Conservation (phyloP, 2,113 vertebrate species). For the Muntiacus muntjak region DNA sequence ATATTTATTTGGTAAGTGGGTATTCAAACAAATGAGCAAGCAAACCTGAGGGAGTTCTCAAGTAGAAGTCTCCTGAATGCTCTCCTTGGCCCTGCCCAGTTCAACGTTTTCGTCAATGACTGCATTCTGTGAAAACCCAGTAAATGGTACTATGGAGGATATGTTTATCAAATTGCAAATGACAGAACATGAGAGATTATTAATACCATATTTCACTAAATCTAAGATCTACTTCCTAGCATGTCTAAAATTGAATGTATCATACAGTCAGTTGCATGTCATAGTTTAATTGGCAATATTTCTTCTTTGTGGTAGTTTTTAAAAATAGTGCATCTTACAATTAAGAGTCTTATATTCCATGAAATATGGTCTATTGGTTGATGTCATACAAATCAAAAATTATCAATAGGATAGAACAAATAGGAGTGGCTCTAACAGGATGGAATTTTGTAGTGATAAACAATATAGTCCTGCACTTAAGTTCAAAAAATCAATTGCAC, state of each 20-base stretch:
- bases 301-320: background rate
- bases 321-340: background rate
- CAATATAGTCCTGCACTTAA: constrained; percentile 35
- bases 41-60: background rate
- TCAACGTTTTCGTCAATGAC: background rate
- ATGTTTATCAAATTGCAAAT: background rate
- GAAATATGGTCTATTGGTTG: background rate
- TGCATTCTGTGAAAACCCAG: background rate
- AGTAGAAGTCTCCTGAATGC: background rate
- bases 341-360: background rate
- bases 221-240: background rate
- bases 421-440: constrained; percentile 8
- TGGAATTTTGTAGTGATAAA: constrained; percentile 46
- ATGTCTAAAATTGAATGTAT: background rate
- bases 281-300: background rate
- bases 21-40: background rate
- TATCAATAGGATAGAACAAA: background rate
- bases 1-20: background rate
- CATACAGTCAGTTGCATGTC: background rate
- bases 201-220: background rate
- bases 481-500: constrained; percentile 62
- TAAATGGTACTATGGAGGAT: background rate
- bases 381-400: constrained; percentile 1
- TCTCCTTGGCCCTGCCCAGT: background rate
- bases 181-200: background rate